Percentiles rank a stretch among this genome's conserved stretches.
Evolutionary conservation across 2,113 vertebrate genomes (phyloP).

Genomic region (Ancistrus triradiatus): DNA sequence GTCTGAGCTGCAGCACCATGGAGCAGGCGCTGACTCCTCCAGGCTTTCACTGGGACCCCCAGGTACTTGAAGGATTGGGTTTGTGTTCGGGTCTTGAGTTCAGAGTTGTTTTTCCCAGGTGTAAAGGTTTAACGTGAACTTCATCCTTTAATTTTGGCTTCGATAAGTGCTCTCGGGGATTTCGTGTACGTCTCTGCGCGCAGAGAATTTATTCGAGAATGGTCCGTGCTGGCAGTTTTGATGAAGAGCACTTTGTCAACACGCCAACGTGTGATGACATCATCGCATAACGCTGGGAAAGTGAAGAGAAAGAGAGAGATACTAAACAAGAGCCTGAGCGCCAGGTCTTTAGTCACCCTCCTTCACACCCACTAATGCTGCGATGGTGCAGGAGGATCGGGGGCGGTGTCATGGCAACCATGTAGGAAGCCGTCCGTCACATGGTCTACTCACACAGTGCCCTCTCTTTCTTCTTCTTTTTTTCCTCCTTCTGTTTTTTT

Average conservation of each 20-base stretch:
- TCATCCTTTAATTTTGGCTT: not conserved
- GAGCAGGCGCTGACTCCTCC: constrained; percentile 29
- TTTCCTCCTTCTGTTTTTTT: not conserved
- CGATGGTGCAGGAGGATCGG: constrained; percentile 47
- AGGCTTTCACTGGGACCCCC: constrained; percentile 52
- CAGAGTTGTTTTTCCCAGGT: too few species aligned
- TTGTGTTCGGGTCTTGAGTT: not conserved
- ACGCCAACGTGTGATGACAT: constrained; percentile 37
- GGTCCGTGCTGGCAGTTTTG: not conserved
- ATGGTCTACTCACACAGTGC: constrained; percentile 18
- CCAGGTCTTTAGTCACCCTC: constrained; percentile 54
- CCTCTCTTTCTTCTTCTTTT: not conserved
- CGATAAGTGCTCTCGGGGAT: too few species aligned
- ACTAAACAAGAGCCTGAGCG: constrained; percentile 25
- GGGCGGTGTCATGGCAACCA: constrained; percentile 53
- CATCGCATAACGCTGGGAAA: constrained; percentile 19
- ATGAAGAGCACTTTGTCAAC: constrained; percentile 1
- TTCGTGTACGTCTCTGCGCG: too few species aligned
- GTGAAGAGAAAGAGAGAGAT: constrained; percentile 26
- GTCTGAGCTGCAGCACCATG: constrained; percentile 47
- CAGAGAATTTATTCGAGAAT: not conserved
- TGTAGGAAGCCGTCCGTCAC: constrained; percentile 47
- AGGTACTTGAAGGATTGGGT: constrained; percentile 52
- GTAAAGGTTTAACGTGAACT: not conserved
- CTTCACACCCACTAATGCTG: constrained; percentile 49